phyloP scores from a whole-genome alignment of 2,113 vertebrate species.

The Peromyscus polionotus region DNA sequence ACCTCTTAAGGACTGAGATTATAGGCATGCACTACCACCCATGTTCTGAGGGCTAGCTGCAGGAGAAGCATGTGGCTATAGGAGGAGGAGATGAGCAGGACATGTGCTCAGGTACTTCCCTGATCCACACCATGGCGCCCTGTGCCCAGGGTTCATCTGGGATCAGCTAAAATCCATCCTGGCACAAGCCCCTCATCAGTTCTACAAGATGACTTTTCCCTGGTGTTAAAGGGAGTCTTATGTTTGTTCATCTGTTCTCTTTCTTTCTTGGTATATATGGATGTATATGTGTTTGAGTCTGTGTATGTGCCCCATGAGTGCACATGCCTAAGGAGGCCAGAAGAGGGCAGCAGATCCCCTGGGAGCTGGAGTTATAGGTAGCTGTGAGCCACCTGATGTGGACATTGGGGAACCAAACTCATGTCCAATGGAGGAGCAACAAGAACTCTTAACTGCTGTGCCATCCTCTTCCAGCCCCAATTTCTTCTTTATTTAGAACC shows the following conservation, averaged over 20 bases:
- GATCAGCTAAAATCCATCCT: not conserved
- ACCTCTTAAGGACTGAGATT: not conserved
- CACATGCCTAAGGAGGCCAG: not conserved
- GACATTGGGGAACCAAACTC: not conserved
- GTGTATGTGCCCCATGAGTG: not conserved
- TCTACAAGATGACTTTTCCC: not conserved
- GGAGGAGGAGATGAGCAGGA: not conserved
- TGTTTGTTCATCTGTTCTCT: not conserved
- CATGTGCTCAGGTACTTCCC: not conserved
- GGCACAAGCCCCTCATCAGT: not conserved
- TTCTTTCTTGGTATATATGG: not conserved
- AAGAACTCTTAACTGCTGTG: not conserved
- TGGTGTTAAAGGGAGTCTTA: not conserved
- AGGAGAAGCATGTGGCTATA: not conserved
- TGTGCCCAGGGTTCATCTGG: not conserved
- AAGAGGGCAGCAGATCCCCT: not conserved
- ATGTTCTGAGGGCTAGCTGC: not conserved
- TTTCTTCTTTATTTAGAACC: not conserved
- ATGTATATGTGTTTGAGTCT: not conserved
- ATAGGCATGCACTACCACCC: not conserved
- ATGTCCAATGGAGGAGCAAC: not conserved
- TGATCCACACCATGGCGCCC: not conserved
- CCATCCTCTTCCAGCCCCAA: not conserved
- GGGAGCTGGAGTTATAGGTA: not conserved
- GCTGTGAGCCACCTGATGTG: not conserved